Conservation (phyloP, 2,797 vertebrate species). For the Rhinoraja longicauda region DNA sequence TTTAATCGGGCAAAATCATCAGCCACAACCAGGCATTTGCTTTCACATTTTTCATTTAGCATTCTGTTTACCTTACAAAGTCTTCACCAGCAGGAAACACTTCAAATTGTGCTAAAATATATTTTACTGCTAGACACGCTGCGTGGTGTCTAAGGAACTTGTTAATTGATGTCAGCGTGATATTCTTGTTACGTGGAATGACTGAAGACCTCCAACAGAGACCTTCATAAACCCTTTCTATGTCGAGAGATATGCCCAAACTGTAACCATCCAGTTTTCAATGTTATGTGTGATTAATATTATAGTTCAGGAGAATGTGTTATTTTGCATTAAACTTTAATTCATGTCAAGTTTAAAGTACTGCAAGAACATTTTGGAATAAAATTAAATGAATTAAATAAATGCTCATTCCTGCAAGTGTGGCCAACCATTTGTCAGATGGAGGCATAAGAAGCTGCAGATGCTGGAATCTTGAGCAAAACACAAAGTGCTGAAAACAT, state of each 20-base stretch:
- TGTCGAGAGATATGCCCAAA: background rate
- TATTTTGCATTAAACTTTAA: background rate
- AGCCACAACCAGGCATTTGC: background rate
- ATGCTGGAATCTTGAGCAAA: too few species aligned
- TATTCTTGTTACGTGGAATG: background rate
- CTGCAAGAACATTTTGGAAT: background rate
- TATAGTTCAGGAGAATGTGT: background rate
- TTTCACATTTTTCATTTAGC: background rate
- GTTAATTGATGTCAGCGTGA: slow-evolving; percentile 14
- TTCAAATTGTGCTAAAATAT: background rate
- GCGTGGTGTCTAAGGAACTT: background rate
- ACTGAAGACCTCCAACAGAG: background rate
- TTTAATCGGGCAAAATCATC: background rate
- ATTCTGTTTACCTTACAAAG: background rate
- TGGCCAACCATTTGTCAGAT: background rate
- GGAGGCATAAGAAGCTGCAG: too few species aligned
- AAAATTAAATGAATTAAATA: background rate
- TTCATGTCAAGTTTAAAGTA: background rate
- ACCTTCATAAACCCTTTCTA: background rate
- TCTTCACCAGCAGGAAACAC: background rate
- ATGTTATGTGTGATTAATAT: background rate
- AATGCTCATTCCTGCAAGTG: background rate
- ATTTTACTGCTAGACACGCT: background rate
- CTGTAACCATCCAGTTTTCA: background rate
- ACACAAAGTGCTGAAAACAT: too few species aligned